Percentiles rank a stretch among this genome's conserved stretches.
Conservation (phyloP, 1,140 invertebrate genomes). For the Magallana gigas region DNA sequence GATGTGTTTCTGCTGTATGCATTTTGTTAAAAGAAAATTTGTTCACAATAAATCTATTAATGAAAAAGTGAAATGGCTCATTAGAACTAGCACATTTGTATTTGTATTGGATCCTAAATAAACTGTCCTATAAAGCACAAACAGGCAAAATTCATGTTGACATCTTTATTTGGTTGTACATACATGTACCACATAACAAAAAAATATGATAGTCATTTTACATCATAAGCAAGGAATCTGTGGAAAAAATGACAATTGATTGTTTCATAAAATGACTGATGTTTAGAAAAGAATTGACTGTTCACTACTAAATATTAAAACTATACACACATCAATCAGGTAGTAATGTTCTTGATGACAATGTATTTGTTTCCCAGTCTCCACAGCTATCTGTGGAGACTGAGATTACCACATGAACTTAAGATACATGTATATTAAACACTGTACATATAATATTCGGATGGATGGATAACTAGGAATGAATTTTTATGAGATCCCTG, state of each 20-base stretch:
- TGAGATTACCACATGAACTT: too few species aligned
- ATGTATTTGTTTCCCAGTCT: too few species aligned
- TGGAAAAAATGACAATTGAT: constrained; percentile 11
- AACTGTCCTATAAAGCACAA: too few species aligned
- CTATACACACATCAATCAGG: neutral
- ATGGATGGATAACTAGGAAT: constrained; percentile 18
- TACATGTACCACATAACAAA: constrained; percentile 52
- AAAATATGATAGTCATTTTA: constrained; percentile 46
- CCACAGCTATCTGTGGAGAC: too few species aligned
- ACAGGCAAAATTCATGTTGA: constrained; percentile 17
- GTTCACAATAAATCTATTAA: too few species aligned
- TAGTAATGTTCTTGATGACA: too few species aligned
- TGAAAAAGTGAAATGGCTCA: too few species aligned
- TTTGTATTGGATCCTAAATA: too few species aligned
- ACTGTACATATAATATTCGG: neutral
- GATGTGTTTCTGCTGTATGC: too few species aligned
- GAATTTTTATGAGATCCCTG: constrained; percentile 1
- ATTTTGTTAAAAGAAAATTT: too few species aligned
- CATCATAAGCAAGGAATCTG: constrained; percentile 1
- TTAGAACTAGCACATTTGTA: too few species aligned
- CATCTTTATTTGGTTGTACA: constrained; percentile 53
- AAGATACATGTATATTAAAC: too few species aligned
- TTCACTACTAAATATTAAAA: neutral
- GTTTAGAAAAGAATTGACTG: neutral
- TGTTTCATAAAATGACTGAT: neutral